phyloP scores from a whole-genome alignment of 2,797 vertebrate species.

The Acrossocheilus wenchowensis region DNA sequence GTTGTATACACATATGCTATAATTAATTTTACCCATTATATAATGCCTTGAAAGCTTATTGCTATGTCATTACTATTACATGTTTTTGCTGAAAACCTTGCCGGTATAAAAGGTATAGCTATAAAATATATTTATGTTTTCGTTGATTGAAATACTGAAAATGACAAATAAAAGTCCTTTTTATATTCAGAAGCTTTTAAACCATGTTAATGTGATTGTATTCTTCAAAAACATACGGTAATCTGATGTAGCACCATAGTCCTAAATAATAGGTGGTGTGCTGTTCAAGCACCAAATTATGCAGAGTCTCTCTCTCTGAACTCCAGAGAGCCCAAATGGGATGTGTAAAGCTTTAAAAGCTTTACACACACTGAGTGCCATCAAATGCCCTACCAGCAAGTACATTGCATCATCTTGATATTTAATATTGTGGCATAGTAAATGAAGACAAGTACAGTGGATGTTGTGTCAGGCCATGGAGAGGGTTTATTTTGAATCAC shows the following conservation, averaged over 20 bases:
- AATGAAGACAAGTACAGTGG: neutral
- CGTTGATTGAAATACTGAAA: neutral
- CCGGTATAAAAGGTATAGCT: neutral
- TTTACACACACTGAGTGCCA: neutral
- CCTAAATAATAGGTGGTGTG: neutral
- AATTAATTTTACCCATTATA: neutral
- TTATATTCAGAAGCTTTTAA: neutral
- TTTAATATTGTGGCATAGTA: constrained; percentile 20
- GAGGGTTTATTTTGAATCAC: neutral
- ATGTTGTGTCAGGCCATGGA: too few species aligned
- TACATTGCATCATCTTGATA: constrained; percentile 37
- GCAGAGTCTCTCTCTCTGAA: neutral
- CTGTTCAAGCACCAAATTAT: neutral
- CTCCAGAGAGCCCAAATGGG: neutral
- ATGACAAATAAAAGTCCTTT: neutral
- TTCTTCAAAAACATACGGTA: neutral
- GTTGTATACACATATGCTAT: neutral
- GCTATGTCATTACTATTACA: neutral
- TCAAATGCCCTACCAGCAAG: constrained; percentile 2
- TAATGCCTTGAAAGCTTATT: neutral
- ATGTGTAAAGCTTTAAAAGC: neutral
- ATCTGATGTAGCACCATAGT: neutral
- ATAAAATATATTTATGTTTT: neutral
- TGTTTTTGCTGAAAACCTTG: neutral
- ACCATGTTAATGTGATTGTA: neutral